These are phyloP conservation scores for Gryllus longicercus DNA, from an alignment of 2,888 invertebrate species.

Conservation along the genomic window DNA sequence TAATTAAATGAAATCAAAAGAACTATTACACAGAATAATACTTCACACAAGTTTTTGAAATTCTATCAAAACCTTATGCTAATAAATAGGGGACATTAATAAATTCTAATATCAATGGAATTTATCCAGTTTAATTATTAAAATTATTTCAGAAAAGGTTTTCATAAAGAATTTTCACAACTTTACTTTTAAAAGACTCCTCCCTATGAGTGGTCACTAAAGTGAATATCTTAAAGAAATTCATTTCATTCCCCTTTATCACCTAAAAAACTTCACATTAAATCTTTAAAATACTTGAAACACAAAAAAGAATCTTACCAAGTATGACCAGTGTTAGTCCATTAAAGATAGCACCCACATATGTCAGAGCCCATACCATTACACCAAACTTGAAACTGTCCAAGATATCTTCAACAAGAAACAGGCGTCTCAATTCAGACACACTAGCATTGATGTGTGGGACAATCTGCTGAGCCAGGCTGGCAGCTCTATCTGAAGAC, in stretches of 20 bases:
- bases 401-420: conserved; percentile 94
- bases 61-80: too few relatives aligned
- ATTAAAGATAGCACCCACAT: conserved; percentile 98
- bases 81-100: too few relatives aligned
- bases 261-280: neutral
- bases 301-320: conserved; percentile 55
- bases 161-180: too few relatives aligned
- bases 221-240: neutral
- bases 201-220: too few relatives aligned
- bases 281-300: neutral
- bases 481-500: conserved; percentile 87
- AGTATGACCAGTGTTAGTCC: conserved; percentile 97
- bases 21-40: too few relatives aligned
- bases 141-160: too few relatives aligned
- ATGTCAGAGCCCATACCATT: conserved; percentile 93
- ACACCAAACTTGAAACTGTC: conserved; percentile 95
- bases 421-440: conserved; percentile 83
- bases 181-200: too few relatives aligned
- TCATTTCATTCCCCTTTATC: neutral
- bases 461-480: conserved; percentile 80
- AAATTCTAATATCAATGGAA: too few relatives aligned
- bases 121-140: too few relatives aligned
- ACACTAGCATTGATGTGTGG: conserved; percentile 81
- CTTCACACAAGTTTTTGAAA: too few relatives aligned
- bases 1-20: too few relatives aligned